Evolutionary conservation across 2,113 vertebrate genomes (phyloP).

Genomic region (Gobius niger): DNA sequence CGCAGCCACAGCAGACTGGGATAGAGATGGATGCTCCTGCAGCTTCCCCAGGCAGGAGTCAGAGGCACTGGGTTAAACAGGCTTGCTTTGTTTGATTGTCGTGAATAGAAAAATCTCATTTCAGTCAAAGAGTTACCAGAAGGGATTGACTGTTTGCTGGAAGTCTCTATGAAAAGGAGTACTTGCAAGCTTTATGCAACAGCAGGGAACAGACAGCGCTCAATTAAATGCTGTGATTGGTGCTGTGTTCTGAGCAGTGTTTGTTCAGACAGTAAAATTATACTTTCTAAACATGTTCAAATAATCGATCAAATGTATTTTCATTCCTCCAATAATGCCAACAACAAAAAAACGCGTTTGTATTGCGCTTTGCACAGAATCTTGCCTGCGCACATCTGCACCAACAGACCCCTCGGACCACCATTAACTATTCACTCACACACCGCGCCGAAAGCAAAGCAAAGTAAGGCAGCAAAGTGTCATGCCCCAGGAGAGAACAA

Average conservation of each 20-base stretch:
- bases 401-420: no score
- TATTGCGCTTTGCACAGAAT: no score
- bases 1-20: not conserved
- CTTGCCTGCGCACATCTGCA: no score
- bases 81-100: slow-evolving; percentile 13
- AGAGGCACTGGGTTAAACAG: not conserved
- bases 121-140: not conserved
- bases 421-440: no score
- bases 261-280: not conserved
- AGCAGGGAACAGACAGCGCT: not conserved
- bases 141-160: not conserved
- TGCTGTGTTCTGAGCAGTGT: not conserved
- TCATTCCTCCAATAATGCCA: not conserved
- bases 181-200: not conserved
- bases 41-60: not conserved
- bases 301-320: not conserved
- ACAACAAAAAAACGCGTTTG: no score
- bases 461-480: no score
- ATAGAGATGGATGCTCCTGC: slow-evolving; percentile 16
- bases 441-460: no score
- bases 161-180: not conserved
- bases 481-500: no score
- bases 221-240: not conserved
- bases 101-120: not conserved
- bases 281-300: not conserved